A percentile compares a stretch with the other conserved stretches of the same genome.
These are phyloP conservation scores for Camponotus floridanus DNA, from an alignment of 1,140 invertebrate species.

Conservation along the genomic window DNA sequence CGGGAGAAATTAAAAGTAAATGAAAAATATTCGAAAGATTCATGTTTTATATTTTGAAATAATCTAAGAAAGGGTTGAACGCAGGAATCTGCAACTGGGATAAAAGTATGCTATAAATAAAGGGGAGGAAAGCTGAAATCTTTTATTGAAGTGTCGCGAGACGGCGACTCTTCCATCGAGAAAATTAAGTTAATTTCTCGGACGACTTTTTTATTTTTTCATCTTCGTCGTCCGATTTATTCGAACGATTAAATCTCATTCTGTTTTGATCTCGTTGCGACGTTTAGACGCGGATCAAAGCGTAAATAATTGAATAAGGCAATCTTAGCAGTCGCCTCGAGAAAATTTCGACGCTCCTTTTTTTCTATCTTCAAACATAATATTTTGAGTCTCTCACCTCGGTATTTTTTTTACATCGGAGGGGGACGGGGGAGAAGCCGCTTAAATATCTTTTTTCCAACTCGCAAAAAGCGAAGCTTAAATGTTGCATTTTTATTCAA, in stretches of 20 bases:
- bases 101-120: constrained; percentile 13
- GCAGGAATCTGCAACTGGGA: background rate
- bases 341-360: background rate
- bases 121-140: background rate
- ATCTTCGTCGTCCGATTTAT: constrained; percentile 32
- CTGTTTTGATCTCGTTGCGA: constrained; percentile 27
- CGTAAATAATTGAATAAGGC: constrained; percentile 28
- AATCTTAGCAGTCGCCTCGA: background rate
- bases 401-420: background rate
- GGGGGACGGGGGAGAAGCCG: background rate
- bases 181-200: constrained; percentile 58
- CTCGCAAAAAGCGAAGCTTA: constrained; percentile 1
- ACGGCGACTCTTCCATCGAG: constrained; percentile 15
- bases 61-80: background rate
- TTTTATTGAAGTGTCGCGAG: background rate
- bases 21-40: background rate
- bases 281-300: constrained; percentile 15
- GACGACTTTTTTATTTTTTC: constrained; percentile 18
- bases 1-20: background rate
- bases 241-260: constrained; percentile 15
- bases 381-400: background rate
- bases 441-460: constrained; percentile 25
- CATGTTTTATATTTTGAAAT: background rate
- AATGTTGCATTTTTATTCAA: constrained; percentile 22
- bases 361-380: constrained; percentile 15